A percentile compares a stretch with the other conserved stretches of the same genome.
These are phyloP conservation scores for Virgularia gustaviana DNA, from an alignment of 92 coral and sea anemone species.

Conservation along the genomic window DNA sequence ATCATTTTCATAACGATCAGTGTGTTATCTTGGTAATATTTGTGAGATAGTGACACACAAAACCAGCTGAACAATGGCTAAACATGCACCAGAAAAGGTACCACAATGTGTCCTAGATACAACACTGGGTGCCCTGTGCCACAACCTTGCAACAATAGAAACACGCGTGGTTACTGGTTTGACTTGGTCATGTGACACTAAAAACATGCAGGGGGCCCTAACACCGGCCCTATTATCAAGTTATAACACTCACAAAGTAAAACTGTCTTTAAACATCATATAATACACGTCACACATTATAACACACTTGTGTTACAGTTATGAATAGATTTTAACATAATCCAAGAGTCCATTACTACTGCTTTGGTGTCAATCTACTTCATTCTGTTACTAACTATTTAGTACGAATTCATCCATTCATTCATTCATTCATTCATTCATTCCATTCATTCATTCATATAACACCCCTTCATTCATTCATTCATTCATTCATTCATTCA, in stretches of 20 bases:
- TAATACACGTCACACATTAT: too few species aligned
- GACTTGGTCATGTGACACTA: constrained; percentile 16
- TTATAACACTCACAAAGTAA: not conserved
- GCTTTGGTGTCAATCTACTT: too few species aligned
- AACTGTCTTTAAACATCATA: not conserved
- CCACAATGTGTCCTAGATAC: not conserved
- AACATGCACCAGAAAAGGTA: not conserved
- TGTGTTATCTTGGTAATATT: not conserved
- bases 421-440: too few species aligned
- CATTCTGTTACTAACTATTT: too few species aligned
- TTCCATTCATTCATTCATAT: too few species aligned
- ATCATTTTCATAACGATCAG: not conserved
- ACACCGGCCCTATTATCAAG: not conserved
- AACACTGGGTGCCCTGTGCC: constrained; percentile 11
- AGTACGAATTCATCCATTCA: too few species aligned
- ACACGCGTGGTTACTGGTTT: constrained; percentile 40
- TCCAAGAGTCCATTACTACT: too few species aligned
- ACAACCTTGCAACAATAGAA: constrained; percentile 24
- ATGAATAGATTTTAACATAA: too few species aligned
- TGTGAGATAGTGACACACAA: not conserved
- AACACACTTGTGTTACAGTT: too few species aligned
- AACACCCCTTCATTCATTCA: too few species aligned
- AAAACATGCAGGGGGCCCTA: not conserved
- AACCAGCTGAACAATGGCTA: constrained; percentile 21
- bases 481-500: too few species aligned